These are phyloP conservation scores for Pegoplata infirma DNA, from an alignment of 2,888 invertebrate species.

Conservation along the genomic window DNA sequence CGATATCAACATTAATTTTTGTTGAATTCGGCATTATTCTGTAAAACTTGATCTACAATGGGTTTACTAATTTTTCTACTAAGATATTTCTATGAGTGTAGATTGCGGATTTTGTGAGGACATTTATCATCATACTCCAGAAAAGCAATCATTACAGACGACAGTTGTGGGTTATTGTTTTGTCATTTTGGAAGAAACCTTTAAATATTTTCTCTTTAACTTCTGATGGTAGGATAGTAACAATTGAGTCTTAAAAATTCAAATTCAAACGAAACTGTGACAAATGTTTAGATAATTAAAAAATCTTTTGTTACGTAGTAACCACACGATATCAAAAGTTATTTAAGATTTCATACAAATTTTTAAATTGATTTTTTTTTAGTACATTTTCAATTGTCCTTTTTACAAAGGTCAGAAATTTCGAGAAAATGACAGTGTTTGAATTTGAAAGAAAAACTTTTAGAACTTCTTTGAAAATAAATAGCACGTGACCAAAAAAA, in stretches of 20 bases:
- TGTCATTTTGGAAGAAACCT: constrained; percentile 48
- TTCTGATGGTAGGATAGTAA: background rate
- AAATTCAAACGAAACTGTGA: constrained; percentile 40
- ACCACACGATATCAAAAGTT: constrained; percentile 15
- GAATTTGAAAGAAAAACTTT: constrained; percentile 9
- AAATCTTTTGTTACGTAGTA: background rate
- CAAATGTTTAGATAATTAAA: constrained; percentile 51
- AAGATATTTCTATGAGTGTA: too few species aligned
- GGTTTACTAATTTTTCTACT: too few species aligned
- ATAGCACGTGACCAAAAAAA: constrained; percentile 5
- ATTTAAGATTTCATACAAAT: background rate
- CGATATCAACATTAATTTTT: too few species aligned
- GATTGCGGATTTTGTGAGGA: constrained; percentile 32
- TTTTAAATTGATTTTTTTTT: constrained; percentile 23
- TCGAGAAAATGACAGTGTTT: constrained; percentile 2
- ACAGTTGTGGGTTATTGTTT: constrained; percentile 51
- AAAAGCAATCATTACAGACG: constrained; percentile 36
- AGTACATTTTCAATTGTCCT: background rate
- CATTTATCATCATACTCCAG: constrained; percentile 30
- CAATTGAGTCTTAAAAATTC: constrained; percentile 3
- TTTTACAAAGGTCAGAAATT: constrained; percentile 14
- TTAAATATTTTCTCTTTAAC: constrained; percentile 26
- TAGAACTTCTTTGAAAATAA: background rate
- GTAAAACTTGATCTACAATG: too few species aligned
- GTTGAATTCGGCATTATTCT: too few species aligned